phyloP scores from a whole-genome alignment of 2,888 invertebrate genomes.

The Fragum sueziense region DNA sequence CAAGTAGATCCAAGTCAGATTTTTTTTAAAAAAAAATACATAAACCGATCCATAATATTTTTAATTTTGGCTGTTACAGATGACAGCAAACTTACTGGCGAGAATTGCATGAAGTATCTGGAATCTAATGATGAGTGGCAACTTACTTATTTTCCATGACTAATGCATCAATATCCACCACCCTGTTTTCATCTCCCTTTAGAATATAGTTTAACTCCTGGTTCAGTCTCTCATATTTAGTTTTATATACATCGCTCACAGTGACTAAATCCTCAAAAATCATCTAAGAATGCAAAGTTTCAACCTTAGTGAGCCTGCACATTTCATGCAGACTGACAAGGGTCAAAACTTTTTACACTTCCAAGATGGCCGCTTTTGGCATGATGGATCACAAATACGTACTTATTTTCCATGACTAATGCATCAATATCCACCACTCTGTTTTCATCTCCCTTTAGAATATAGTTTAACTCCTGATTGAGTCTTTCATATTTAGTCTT shows the following conservation, averaged over 20 bases:
- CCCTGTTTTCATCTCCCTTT: constrained; percentile 83
- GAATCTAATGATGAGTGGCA: no score
- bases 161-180: constrained; percentile 91
- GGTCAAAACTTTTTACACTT: no score
- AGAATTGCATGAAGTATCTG: no score
- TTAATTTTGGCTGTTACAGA: no score
- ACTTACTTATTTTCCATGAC: constrained; percentile 91
- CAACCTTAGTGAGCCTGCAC: no score
- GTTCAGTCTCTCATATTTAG: constrained; percentile 91
- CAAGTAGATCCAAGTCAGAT: no score
- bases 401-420: constrained; percentile 91
- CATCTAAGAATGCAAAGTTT: no score
- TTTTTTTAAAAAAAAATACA: no score
- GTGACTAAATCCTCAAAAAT: constrained; percentile 91
- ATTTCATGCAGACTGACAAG: no score
- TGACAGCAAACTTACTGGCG: no score
- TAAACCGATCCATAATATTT: no score
- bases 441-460: constrained; percentile 85
- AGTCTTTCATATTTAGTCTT: constrained; percentile 92
- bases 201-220: constrained; percentile 90
- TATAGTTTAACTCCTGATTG: constrained; percentile 90
- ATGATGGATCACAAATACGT: no score
- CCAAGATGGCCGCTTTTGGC: not conserved
- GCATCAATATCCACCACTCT: constrained; percentile 90
- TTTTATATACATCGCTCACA: constrained; percentile 92